Conservation (phyloP, 2,888 invertebrate species). For the Sarcophaga rosellei region DNA sequence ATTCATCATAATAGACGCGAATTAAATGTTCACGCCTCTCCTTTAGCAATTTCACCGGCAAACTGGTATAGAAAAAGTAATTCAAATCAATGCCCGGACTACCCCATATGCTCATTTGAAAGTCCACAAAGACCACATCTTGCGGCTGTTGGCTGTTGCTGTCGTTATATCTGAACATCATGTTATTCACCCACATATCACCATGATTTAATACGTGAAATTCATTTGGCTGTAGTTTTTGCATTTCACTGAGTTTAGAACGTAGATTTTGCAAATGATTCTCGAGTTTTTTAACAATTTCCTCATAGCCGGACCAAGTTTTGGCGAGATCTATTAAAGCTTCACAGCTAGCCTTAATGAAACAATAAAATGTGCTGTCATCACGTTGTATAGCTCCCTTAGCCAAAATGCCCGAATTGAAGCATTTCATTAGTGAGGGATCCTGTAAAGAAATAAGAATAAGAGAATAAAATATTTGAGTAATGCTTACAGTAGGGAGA, state of each 20-base stretch:
- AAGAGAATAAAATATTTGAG: not conserved
- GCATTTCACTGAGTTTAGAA: slow-evolving; percentile 49
- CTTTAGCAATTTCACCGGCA: slow-evolving; percentile 74
- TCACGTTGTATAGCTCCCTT: slow-evolving; percentile 71
- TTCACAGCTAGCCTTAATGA: slow-evolving; percentile 71
- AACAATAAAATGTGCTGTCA: slow-evolving; percentile 69
- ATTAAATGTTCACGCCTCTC: slow-evolving; percentile 74
- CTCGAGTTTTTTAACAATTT: slow-evolving; percentile 79
- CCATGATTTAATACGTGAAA: slow-evolving; percentile 81
- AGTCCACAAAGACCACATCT: slow-evolving; percentile 76
- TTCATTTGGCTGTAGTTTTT: slow-evolving; percentile 52
- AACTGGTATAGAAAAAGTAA: slow-evolving; percentile 79
- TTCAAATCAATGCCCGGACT: slow-evolving; percentile 80
- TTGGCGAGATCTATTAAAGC: slow-evolving; percentile 76
- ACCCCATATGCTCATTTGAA: slow-evolving; percentile 77
- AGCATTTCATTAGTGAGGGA: slow-evolving; percentile 70
- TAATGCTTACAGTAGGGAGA: no score
- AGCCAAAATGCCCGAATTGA: slow-evolving; percentile 72
- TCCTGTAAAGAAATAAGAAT: slow-evolving; percentile 39
- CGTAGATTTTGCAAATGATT: slow-evolving; percentile 76
- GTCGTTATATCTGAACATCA: slow-evolving; percentile 79
- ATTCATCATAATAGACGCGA: slow-evolving; percentile 73
- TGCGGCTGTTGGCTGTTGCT: not conserved
- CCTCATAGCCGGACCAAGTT: slow-evolving; percentile 81
- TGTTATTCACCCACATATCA: slow-evolving; percentile 82